These are phyloP conservation scores for Drosophila varians DNA, from an alignment of 1,140 invertebrate genomes.

Conservation along the genomic window DNA sequence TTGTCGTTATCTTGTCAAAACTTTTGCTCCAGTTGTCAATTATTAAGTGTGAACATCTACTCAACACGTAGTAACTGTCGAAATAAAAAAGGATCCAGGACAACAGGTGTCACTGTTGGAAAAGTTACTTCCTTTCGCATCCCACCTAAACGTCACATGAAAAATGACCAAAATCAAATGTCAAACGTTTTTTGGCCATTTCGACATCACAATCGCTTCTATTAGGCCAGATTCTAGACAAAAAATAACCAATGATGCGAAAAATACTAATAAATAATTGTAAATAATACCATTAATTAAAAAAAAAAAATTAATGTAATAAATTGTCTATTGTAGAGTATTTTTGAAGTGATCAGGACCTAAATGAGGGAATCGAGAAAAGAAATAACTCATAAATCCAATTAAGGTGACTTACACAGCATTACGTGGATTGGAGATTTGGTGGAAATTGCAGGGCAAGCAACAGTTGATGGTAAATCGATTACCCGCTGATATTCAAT, in stretches of 20 bases:
- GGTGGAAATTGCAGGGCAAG: slow-evolving; percentile 21
- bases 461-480: slow-evolving; percentile 71
- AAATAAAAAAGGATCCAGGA: slow-evolving; percentile 11
- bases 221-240: not conserved
- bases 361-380: no score
- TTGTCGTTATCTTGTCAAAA: slow-evolving; percentile 27
- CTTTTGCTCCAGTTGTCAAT: slow-evolving; percentile 4
- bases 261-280: no score
- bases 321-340: no score
- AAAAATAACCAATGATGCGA: no score
- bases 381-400: not conserved
- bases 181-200: no score
- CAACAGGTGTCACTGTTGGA: slow-evolving; percentile 30
- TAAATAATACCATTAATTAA: no score
- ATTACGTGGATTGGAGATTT: not conserved
- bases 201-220: slow-evolving; percentile 17
- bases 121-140: slow-evolving; percentile 4
- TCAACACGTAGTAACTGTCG: slow-evolving; percentile 47
- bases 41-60: slow-evolving; percentile 38
- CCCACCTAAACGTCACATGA: slow-evolving; percentile 1
- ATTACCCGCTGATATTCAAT: slow-evolving; percentile 56
- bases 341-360: no score
- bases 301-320: no score
- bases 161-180: slow-evolving; percentile 32
- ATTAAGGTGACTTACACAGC: slow-evolving; percentile 1